Evolutionary conservation across 2,888 invertebrate genomes (phyloP).

Genomic region (Drosophila hamatofila): DNA sequence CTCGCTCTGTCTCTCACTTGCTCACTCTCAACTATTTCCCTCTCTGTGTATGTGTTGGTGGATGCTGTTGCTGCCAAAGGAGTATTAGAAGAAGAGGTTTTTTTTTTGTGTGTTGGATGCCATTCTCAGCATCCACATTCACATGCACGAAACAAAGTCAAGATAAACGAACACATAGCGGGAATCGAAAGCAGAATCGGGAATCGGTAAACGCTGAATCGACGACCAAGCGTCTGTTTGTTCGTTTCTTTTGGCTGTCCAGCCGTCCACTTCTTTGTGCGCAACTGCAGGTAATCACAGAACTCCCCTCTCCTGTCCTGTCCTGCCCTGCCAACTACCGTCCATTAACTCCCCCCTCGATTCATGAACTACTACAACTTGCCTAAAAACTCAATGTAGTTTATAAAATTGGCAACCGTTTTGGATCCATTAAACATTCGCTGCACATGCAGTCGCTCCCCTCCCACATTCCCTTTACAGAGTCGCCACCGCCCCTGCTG

Average conservation of each 20-base stretch:
- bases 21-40: constrained; percentile 2
- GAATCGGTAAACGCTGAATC: constrained; percentile 37
- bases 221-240: constrained; percentile 39
- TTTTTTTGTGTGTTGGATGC: constrained; percentile 40
- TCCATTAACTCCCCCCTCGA: constrained; percentile 1
- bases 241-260: constrained; percentile 39
- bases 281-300: constrained; percentile 72
- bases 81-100: constrained; percentile 51
- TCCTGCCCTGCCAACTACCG: neutral
- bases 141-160: constrained; percentile 33
- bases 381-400: constrained; percentile 55
- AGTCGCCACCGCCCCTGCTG: constrained; percentile 20
- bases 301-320: neutral
- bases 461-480: neutral
- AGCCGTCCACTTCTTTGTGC: constrained; percentile 60
- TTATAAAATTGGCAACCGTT: constrained; percentile 35
- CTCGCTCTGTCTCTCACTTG: neutral
- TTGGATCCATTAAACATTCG: constrained; percentile 49
- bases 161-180: constrained; percentile 38
- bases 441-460: constrained; percentile 47
- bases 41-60: constrained; percentile 28
- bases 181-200: constrained; percentile 35
- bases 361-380: constrained; percentile 14
- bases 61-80: constrained; percentile 61
- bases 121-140: constrained; percentile 62